A percentile compares a stretch with the other conserved stretches of the same genome.
phyloP scores from a whole-genome alignment of 2,888 invertebrate genomes.

The Temnothorax rugatulus region DNA sequence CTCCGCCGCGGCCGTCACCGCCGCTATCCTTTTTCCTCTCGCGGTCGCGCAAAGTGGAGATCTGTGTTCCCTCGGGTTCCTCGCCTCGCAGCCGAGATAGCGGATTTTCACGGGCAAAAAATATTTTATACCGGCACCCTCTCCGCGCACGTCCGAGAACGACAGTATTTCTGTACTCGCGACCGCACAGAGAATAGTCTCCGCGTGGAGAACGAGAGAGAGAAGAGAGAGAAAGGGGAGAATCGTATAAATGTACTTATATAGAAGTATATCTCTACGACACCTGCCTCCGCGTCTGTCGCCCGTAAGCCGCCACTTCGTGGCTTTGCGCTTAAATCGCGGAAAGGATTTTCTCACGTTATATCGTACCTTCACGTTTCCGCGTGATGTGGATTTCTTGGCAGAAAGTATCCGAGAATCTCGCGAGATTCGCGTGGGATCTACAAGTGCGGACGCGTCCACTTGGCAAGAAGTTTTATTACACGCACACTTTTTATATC shows the following conservation, averaged over 20 bases:
- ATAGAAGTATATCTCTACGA: conserved; percentile 10
- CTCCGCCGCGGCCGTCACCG: background rate
- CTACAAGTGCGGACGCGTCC: conserved; percentile 22
- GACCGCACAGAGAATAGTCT: conserved; percentile 31
- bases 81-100: conserved; percentile 35
- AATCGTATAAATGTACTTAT: conserved; percentile 43
- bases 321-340: conserved; percentile 33
- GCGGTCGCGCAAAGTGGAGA: conserved; percentile 53
- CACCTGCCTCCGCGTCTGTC: conserved; percentile 2
- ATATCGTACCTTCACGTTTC: background rate
- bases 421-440: conserved; percentile 15
- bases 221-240: background rate
- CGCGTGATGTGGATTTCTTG: background rate
- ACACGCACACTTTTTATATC: conserved; percentile 9
- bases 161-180: conserved; percentile 10
- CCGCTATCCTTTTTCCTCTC: conserved; percentile 24
- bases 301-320: conserved; percentile 23
- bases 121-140: conserved; percentile 31
- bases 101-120: conserved; percentile 38
- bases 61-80: conserved; percentile 49
- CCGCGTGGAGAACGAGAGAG: background rate
- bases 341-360: conserved; percentile 31
- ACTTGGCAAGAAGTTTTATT: conserved; percentile 1
- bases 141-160: conserved; percentile 20
- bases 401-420: background rate